These are phyloP conservation scores for Heteromurus nitidus DNA, from an alignment of 2,888 invertebrate genomes.

Conservation along the genomic window DNA sequence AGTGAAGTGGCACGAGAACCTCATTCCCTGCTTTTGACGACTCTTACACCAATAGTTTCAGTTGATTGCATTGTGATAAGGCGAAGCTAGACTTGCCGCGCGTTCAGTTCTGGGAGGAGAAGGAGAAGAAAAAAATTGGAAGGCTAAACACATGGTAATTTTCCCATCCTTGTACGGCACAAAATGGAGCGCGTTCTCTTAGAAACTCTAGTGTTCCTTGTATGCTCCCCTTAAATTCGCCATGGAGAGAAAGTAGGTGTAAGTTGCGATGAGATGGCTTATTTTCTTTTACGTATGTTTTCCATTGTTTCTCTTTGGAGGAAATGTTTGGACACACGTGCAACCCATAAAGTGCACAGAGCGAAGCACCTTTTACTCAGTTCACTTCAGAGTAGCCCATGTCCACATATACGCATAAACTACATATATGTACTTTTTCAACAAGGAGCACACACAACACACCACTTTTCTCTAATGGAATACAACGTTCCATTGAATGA, in stretches of 20 bases:
- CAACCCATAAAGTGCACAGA: background rate
- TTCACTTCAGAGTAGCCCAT: background rate
- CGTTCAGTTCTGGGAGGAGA: background rate
- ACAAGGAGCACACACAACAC: background rate
- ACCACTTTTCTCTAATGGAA: background rate
- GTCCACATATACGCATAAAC: too few species aligned
- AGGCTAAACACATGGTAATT: constrained; percentile 55
- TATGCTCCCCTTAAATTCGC: too few species aligned
- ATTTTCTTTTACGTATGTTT: background rate
- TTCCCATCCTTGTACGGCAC: constrained; percentile 50
- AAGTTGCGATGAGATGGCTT: background rate
- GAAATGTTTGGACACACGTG: background rate
- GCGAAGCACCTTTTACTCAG: too few species aligned
- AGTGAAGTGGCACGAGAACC: constrained; percentile 46
- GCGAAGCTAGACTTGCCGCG: background rate
- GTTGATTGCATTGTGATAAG: constrained; percentile 16
- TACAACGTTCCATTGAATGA: background rate
- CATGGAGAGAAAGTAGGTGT: too few species aligned
- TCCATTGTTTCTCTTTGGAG: background rate
- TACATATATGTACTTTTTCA: too few species aligned
- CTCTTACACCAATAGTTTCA: constrained; percentile 7
- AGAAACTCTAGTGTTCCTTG: too few species aligned
- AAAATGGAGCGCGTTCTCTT: background rate
- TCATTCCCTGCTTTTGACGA: constrained; percentile 33
- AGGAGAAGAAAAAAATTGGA: constrained; percentile 33